Conservation (phyloP, 2,797 vertebrate genomes). For the Lycodopsis pacificus region DNA sequence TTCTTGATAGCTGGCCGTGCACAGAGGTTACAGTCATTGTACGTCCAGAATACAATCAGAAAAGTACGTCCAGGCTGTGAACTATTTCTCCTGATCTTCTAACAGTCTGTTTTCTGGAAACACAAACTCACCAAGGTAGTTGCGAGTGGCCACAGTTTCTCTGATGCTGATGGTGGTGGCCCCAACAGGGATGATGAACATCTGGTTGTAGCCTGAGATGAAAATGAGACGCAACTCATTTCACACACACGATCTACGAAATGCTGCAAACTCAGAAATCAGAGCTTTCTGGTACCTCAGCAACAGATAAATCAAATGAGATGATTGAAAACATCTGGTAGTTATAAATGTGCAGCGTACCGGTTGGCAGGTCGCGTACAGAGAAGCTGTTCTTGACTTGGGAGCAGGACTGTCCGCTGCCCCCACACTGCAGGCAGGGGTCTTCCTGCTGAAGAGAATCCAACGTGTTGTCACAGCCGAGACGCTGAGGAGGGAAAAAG, state of each 20-base stretch:
- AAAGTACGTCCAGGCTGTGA: background rate
- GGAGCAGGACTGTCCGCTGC: slow-evolving; percentile 89
- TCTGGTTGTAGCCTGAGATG: slow-evolving; percentile 93
- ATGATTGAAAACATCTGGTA: background rate
- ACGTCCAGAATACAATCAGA: background rate
- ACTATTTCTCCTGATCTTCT: background rate
- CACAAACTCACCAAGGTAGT: slow-evolving; percentile 90
- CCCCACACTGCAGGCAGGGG: slow-evolving; percentile 94
- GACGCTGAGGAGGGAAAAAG: slow-evolving; percentile 75
- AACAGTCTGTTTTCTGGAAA: background rate
- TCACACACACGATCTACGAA: background rate
- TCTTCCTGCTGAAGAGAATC: slow-evolving; percentile 93
- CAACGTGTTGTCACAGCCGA: slow-evolving; percentile 94
- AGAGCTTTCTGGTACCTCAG: background rate
- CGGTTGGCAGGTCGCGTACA: slow-evolving; percentile 84
- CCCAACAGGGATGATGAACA: slow-evolving; percentile 92
- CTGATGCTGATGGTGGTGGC: slow-evolving; percentile 93
- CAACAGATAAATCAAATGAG: background rate
- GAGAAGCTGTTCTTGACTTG: slow-evolving; percentile 88
- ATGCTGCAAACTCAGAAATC: background rate
- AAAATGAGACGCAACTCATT: background rate
- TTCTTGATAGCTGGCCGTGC: slow-evolving; percentile 90
- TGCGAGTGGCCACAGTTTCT: slow-evolving; percentile 90
- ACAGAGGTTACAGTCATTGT: slow-evolving; percentile 8
- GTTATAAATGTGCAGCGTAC: slow-evolving; percentile 70